Evolutionary conservation across 2,797 vertebrate species (phyloP).

Genomic region (Cyprinodon diabolis): DNA sequence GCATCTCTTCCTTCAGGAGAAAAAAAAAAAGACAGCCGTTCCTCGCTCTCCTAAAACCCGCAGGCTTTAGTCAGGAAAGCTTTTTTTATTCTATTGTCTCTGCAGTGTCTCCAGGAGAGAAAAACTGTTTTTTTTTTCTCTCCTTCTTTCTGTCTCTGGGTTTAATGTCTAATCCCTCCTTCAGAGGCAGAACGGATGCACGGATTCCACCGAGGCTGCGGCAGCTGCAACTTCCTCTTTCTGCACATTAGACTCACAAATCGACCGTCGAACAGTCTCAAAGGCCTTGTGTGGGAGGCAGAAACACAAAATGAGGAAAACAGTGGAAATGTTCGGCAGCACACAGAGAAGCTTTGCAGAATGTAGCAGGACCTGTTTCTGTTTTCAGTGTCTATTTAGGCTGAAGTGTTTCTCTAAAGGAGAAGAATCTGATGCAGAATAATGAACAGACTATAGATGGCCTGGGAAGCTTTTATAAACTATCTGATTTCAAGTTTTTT

Average conservation of each 20-base stretch:
- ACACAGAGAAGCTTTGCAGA: constrained; percentile 29
- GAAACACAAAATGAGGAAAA: constrained; percentile 49
- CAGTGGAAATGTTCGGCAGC: constrained; percentile 26
- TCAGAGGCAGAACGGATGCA: constrained; percentile 48
- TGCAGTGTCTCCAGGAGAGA: constrained; percentile 41
- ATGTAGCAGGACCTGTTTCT: constrained; percentile 23
- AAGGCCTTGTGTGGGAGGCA: constrained; percentile 53
- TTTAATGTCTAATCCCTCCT: constrained; percentile 66
- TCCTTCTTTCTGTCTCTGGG: constrained; percentile 48
- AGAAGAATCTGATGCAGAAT: not conserved
- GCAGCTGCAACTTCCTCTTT: constrained; percentile 60
- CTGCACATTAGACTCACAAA: constrained; percentile 75
- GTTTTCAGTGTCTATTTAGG: not conserved
- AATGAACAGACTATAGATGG: not conserved
- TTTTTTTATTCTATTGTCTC: constrained; percentile 39
- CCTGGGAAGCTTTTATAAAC: not conserved
- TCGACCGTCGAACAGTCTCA: constrained; percentile 43
- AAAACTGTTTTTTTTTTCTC: constrained; percentile 31
- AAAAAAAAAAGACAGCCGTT: constrained; percentile 29
- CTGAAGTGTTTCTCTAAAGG: not conserved
- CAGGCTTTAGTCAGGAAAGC: constrained; percentile 51
- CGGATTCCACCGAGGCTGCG: constrained; percentile 28
- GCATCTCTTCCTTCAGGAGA: not conserved
- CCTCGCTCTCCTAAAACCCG: constrained; percentile 30
- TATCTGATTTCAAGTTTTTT: too few species aligned